phyloP scores from a whole-genome alignment of 2,797 vertebrate species.

The Myotis planiceps region DNA sequence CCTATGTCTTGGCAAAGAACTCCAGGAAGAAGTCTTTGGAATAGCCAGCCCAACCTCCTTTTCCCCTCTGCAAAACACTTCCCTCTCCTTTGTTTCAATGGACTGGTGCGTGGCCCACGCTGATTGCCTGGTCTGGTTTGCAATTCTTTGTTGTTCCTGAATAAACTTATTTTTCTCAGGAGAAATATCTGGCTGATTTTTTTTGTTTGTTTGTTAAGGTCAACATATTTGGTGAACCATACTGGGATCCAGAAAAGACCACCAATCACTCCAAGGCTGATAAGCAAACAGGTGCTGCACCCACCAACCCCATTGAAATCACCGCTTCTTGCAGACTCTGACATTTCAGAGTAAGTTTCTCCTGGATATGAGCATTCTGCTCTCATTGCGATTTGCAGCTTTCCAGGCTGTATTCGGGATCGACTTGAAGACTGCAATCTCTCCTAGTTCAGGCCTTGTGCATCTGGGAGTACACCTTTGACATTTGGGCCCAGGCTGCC shows the following conservation, averaged over 20 bases:
- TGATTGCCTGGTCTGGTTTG: no score
- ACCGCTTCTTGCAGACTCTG: not conserved
- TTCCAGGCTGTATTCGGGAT: no score
- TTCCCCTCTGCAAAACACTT: not conserved
- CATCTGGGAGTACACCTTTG: not conserved
- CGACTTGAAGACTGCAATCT: not conserved
- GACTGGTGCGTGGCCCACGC: not conserved
- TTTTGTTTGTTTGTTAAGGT: not conserved
- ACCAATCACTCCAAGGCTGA: not conserved
- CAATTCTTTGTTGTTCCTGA: not conserved
- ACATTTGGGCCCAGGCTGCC: not conserved
- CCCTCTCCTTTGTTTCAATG: not conserved
- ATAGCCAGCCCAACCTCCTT: not conserved
- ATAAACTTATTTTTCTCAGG: not conserved
- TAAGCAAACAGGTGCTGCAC: not conserved
- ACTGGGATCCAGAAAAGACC: not conserved
- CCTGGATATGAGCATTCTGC: not conserved
- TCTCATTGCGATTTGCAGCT: no score
- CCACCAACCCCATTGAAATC: no score
- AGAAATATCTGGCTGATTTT: not conserved
- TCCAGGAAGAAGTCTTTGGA: not conserved
- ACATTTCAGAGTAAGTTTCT: not conserved
- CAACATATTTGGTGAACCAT: no score
- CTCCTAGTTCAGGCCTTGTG: not conserved
- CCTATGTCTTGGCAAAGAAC: not conserved